Evolutionary conservation across 2,113 vertebrate genomes (phyloP).

Genomic region (Mobula hypostoma): DNA sequence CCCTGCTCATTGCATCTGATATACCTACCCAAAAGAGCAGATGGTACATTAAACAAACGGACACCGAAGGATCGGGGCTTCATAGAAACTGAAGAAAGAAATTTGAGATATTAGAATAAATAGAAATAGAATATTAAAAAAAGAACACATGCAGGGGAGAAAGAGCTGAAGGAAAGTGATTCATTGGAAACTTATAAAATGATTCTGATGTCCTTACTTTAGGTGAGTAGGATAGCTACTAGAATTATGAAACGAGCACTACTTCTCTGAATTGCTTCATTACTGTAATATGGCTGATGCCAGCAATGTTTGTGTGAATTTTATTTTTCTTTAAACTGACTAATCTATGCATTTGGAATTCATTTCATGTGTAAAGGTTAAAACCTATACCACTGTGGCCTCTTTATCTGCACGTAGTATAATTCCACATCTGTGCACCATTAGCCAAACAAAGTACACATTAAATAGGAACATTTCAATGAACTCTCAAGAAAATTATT

Average conservation of each 20-base stretch:
- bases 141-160: background rate
- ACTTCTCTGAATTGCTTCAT: background rate
- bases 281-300: background rate
- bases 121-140: background rate
- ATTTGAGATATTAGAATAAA: background rate
- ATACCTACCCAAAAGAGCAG: background rate
- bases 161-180: background rate
- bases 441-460: background rate
- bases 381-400: background rate
- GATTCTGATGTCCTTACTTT: background rate
- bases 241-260: background rate
- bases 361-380: background rate
- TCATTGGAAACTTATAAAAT: background rate
- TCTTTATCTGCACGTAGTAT: conserved; percentile 6
- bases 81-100: background rate
- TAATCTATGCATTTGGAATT: background rate
- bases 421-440: conserved; percentile 28
- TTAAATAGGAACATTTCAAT: conserved; percentile 23
- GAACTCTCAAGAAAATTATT: conserved; percentile 10
- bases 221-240: background rate
- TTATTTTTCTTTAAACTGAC: background rate
- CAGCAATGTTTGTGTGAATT: background rate
- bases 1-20: too few relatives aligned
- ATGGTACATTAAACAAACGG: background rate
- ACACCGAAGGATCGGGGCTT: background rate